phyloP scores from a whole-genome alignment of 1,140 invertebrate genomes.

The Drosophila kikkawai region DNA sequence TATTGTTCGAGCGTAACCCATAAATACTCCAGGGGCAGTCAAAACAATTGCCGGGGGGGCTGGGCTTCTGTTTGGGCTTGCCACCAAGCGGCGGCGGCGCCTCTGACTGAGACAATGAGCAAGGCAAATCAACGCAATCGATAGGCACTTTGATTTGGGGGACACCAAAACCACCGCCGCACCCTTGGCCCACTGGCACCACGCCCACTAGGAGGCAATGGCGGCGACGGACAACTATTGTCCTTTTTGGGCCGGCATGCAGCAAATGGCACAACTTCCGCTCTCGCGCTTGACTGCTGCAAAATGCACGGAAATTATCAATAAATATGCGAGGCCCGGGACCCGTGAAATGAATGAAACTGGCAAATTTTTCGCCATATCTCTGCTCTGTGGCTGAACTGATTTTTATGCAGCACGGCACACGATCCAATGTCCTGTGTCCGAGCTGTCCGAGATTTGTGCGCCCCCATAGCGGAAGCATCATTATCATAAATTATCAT shows the following conservation, averaged over 20 bases:
- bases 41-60: slow-evolving; percentile 65
- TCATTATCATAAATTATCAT: slow-evolving; percentile 85
- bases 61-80: slow-evolving; percentile 3
- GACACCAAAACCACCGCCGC: background rate
- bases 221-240: slow-evolving; percentile 56
- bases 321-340: slow-evolving; percentile 81
- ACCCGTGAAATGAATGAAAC: slow-evolving; percentile 58
- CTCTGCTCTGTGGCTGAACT: slow-evolving; percentile 29
- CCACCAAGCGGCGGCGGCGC: slow-evolving; percentile 28
- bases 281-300: slow-evolving; percentile 73
- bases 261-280: slow-evolving; percentile 84
- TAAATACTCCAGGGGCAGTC: slow-evolving; percentile 77
- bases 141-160: slow-evolving; percentile 78
- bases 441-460: slow-evolving; percentile 47
- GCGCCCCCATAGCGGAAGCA: slow-evolving; percentile 73
- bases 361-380: slow-evolving; percentile 63
- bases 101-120: slow-evolving; percentile 66
- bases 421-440: slow-evolving; percentile 55
- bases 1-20: slow-evolving; percentile 76
- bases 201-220: background rate
- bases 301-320: slow-evolving; percentile 83
- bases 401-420: slow-evolving; percentile 61
- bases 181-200: background rate
- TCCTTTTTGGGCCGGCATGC: slow-evolving; percentile 70
- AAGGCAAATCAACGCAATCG: slow-evolving; percentile 75